Percentiles rank a stretch among this genome's conserved stretches.
Evolutionary conservation across 2,888 invertebrate genomes (phyloP).

Genomic region (Meta bourneti): DNA sequence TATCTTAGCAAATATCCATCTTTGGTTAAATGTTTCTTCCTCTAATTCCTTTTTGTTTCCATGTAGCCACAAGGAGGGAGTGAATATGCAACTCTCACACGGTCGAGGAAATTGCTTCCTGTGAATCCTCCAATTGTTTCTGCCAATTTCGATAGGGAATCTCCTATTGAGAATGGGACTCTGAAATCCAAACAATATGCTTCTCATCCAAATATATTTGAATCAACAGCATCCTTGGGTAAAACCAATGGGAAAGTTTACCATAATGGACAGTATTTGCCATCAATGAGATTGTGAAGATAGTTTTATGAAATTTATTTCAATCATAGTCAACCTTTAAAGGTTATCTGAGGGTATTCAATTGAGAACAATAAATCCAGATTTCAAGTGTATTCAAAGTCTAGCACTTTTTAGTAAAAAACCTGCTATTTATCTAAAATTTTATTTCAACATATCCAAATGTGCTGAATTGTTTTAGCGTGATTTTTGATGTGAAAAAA

Average conservation of each 20-base stretch:
- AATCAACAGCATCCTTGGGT: constrained; percentile 36
- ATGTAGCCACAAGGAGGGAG: constrained; percentile 23
- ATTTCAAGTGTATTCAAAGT: neutral
- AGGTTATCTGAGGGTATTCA: neutral
- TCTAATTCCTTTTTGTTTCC: too few species aligned
- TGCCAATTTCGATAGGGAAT: constrained; percentile 23
- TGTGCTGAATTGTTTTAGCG: neutral
- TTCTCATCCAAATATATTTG: constrained; percentile 68
- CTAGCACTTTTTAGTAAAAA: neutral
- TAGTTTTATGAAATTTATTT: neutral
- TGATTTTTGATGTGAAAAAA: too few species aligned
- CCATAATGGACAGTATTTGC: constrained; percentile 61
- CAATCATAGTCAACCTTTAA: neutral
- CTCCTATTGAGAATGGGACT: constrained; percentile 45
- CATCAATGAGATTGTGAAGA: constrained; percentile 64
- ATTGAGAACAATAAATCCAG: neutral
- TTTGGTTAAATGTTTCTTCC: too few species aligned
- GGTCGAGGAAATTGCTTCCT: constrained; percentile 55
- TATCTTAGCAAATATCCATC: too few species aligned
- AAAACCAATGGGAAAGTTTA: constrained; percentile 54
- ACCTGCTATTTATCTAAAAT: neutral
- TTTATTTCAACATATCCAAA: neutral
- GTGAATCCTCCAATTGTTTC: constrained; percentile 32
- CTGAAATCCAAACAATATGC: constrained; percentile 70
- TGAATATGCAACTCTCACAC: constrained; percentile 71